Evolutionary conservation across 2,888 invertebrate species (phyloP).

Genomic region (Cryptosula pallasiana): DNA sequence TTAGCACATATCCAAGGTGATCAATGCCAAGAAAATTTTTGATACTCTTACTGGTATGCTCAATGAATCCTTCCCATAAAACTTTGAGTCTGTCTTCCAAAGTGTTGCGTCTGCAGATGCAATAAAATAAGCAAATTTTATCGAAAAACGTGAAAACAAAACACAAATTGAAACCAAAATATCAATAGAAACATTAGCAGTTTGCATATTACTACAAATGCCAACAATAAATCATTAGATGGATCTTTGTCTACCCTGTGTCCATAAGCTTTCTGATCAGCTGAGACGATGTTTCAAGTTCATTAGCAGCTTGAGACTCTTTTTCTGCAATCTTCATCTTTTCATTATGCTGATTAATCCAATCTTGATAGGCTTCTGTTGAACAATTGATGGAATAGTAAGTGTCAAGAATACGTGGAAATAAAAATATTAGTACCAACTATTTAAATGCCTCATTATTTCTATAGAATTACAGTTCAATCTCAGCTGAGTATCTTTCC

Average conservation of each 20-base stretch:
- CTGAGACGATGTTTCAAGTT: background rate
- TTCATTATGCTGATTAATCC: background rate
- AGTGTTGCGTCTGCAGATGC: background rate
- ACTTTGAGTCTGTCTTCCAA: background rate
- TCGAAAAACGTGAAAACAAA: too few relatives aligned
- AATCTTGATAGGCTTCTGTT: background rate
- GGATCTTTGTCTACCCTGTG: too few relatives aligned
- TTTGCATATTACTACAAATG: background rate
- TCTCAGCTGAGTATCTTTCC: too few relatives aligned
- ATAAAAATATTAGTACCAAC: too few relatives aligned
- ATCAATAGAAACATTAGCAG: too few relatives aligned
- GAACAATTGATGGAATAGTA: too few relatives aligned
- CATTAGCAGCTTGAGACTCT: background rate
- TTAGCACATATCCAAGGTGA: conserved; percentile 16
- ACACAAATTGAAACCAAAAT: too few relatives aligned
- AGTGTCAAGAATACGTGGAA: too few relatives aligned
- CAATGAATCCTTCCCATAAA: conserved; percentile 5
- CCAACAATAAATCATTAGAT: too few relatives aligned
- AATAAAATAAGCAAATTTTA: too few relatives aligned
- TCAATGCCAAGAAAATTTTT: conserved; percentile 9
- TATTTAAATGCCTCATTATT: too few relatives aligned
- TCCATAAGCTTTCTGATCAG: conserved; percentile 6
- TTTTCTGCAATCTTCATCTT: background rate
- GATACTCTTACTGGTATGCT: background rate
- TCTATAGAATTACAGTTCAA: too few relatives aligned